These are phyloP conservation scores for Fistularia commersonii DNA, from an alignment of 2,797 vertebrate genomes.

Conservation along the genomic window DNA sequence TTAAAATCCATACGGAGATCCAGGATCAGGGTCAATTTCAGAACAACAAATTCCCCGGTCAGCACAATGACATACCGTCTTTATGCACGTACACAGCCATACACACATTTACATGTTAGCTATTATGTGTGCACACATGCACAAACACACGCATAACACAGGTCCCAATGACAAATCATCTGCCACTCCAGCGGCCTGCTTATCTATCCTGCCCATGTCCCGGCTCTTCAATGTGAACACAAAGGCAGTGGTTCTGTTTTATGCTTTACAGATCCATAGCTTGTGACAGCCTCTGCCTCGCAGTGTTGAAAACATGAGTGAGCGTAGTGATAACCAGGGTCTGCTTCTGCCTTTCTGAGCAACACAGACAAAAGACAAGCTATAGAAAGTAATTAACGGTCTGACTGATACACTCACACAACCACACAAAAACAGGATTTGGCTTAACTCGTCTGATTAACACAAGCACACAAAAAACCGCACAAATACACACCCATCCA, in stretches of 20 bases:
- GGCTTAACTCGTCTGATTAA: slow-evolving; percentile 17
- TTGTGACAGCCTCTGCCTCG: slow-evolving; percentile 37
- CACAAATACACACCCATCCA: not conserved
- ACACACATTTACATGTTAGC: not conserved
- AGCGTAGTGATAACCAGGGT: slow-evolving; percentile 54
- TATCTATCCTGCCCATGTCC: slow-evolving; percentile 65
- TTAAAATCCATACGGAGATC: slow-evolving; percentile 54
- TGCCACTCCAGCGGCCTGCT: slow-evolving; percentile 53
- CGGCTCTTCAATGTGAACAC: slow-evolving; percentile 33
- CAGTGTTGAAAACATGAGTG: slow-evolving; percentile 65
- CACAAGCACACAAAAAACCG: not conserved
- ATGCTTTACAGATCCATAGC: slow-evolving; percentile 36
- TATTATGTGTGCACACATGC: not conserved
- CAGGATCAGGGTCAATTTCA: slow-evolving; percentile 29
- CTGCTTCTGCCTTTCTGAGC: slow-evolving; percentile 47
- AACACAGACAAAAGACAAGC: slow-evolving; percentile 65
- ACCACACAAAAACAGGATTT: slow-evolving; percentile 20
- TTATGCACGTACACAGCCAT: not conserved
- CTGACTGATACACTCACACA: slow-evolving; percentile 15
- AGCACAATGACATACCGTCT: slow-evolving; percentile 22
- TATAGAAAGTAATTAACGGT: slow-evolving; percentile 76
- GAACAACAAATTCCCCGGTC: slow-evolving; percentile 42
- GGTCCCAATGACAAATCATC: slow-evolving; percentile 41
- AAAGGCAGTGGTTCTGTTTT: slow-evolving; percentile 46
- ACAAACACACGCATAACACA: slow-evolving; percentile 19